Base-by-base conservation (phyloP, 2,113 vertebrate species). In the Paralichthys olivaceus region DNA sequence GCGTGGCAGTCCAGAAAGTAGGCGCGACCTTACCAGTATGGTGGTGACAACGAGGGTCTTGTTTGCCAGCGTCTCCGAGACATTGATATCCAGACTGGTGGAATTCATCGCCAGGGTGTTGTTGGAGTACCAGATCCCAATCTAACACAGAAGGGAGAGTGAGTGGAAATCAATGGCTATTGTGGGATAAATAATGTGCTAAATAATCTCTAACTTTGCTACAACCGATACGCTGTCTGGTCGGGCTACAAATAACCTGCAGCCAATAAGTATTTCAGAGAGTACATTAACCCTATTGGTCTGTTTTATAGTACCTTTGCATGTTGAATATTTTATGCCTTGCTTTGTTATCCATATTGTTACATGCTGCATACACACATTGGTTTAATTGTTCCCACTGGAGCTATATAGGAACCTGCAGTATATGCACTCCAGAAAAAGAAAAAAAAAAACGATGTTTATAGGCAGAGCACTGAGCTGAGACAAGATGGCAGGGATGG, bases 51-150 rank as follows among this genome's bases (percentile, higher is more conserved):
- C 95, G 73, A 98, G 93, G 0, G 96, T 97, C 93, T 97, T 97
- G 92, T 98, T 98, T 76, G 95, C 95, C 78, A 98, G 81, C 0
- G 95, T 97, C 85, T 97, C 96, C 0, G 97, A 96, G 34, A 95
- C 91, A 57, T 96, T 97, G 86, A 97, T 95, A 83, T 97, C 96
- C 93, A 97, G 89, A 28, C 95, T 96, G 75, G 96, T 96, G 77
- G 96, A 95, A 12, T 98, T 96, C 97, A 98, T 98, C 17, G 95
- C 95, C 74, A 98, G 89, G 1, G 96, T 97, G 87, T 96, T 95
- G 91, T 97, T 97, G 37, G 97, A 98, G 92, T 95, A 96, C 97
- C 97, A 98, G 82, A 96, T 94, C 26, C 97, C 97, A 4, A 98
- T 96, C 96, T 98, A 89, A 63, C 17, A 69, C 45, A 47, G 29